phyloP scores from a whole-genome alignment of 1,140 invertebrate genomes.

The Pseudomyrmex gracilis region DNA sequence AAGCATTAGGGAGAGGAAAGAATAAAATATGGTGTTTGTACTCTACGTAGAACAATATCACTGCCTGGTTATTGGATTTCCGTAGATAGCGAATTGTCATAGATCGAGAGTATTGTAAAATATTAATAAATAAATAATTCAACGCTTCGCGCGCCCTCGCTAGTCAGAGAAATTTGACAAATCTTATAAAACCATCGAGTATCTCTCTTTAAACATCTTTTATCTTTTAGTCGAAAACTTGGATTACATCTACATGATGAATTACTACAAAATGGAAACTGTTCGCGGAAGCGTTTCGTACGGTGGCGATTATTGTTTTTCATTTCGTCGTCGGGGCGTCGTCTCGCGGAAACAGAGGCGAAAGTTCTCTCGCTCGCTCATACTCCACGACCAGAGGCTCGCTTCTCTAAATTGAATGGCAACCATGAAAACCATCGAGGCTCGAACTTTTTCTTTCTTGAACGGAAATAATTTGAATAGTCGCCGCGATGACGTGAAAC shows the following conservation, averaged over 20 bases:
- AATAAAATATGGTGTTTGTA: constrained; percentile 63
- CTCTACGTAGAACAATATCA: constrained; percentile 48
- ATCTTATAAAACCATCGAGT: constrained; percentile 13
- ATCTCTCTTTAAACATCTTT: constrained; percentile 7
- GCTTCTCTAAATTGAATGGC: constrained; percentile 25
- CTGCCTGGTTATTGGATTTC: constrained; percentile 41
- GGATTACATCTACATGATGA: constrained; percentile 15
- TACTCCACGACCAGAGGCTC: constrained; percentile 24
- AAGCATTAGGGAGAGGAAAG: constrained; percentile 62
- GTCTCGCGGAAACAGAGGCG: neutral
- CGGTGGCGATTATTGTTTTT: constrained; percentile 31
- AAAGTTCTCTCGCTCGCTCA: constrained; percentile 33
- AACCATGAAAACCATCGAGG: constrained; percentile 44
- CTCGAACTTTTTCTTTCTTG: constrained; percentile 56
- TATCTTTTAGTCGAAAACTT: constrained; percentile 15
- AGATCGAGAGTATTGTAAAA: constrained; percentile 37
- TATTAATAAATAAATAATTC: constrained; percentile 64
- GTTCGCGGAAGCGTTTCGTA: constrained; percentile 15
- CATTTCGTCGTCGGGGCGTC: neutral
- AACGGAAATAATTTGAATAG: constrained; percentile 72
- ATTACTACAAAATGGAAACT: constrained; percentile 28
- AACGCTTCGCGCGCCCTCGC: neutral
- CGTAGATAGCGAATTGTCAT: constrained; percentile 30
- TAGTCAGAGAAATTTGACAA: neutral
- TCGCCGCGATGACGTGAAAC: constrained; percentile 70